Conservation (phyloP, 1,140 invertebrate genomes). For the Diuraphis noxia region DNA sequence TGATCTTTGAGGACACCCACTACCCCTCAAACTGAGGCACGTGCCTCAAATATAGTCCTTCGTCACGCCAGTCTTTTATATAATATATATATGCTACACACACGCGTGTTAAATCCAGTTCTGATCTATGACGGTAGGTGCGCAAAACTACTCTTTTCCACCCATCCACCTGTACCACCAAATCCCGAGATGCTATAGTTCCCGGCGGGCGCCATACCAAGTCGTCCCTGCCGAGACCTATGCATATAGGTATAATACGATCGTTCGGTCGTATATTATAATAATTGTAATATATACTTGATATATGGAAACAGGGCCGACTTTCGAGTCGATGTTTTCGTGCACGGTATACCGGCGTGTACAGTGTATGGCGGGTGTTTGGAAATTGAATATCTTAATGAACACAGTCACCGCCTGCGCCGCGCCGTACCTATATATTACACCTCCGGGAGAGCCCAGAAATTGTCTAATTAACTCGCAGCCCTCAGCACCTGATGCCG, state of each 20-base stretch:
- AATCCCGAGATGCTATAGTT: too few relatives aligned
- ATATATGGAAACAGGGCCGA: not conserved
- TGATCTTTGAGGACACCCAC: too few relatives aligned
- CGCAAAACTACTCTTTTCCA: not conserved
- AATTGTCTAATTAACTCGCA: constrained; percentile 38
- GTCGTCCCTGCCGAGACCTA: not conserved
- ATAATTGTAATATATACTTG: not conserved
- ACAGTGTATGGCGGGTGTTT: not conserved
- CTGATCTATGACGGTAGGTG: not conserved
- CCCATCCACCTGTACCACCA: too few relatives aligned
- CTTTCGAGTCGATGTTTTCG: not conserved
- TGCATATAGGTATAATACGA: too few relatives aligned
- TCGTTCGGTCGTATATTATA: not conserved
- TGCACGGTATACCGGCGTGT: not conserved
- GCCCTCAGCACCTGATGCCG: constrained; percentile 25
- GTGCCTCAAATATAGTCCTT: too few relatives aligned
- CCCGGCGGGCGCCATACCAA: not conserved
- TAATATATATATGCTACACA: too few relatives aligned
- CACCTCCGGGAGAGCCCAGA: not conserved
- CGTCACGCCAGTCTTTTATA: too few relatives aligned
- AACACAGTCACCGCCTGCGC: not conserved
- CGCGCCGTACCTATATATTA: not conserved
- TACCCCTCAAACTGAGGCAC: too few relatives aligned
- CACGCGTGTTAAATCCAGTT: too few relatives aligned
- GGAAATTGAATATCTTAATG: constrained; percentile 47